These are phyloP conservation scores for Tribolium freemani DNA, from an alignment of 2,888 invertebrate species.

Conservation along the genomic window DNA sequence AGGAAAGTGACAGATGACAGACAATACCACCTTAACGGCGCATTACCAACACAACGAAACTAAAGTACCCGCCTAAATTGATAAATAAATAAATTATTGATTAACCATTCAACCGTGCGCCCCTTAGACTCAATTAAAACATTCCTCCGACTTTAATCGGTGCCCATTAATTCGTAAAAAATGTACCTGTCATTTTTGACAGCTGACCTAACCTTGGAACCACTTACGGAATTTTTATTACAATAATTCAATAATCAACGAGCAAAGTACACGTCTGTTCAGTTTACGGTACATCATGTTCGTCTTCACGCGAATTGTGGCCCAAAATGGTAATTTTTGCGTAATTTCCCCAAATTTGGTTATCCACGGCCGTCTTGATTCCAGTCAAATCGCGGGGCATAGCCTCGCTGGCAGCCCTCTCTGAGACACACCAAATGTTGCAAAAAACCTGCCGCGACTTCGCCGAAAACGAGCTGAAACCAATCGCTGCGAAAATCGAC, in stretches of 20 bases:
- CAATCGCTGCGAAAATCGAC: constrained; percentile 88
- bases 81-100: no score
- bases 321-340: not conserved
- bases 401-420: constrained; percentile 78
- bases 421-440: constrained; percentile 94
- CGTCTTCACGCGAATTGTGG: not conserved
- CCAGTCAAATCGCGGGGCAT: constrained; percentile 69
- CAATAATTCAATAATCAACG: not conserved
- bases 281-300: not conserved
- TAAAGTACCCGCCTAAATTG: not conserved
- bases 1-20: constrained; percentile 52
- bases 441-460: constrained; percentile 93
- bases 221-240: not conserved
- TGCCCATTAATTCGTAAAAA: not conserved
- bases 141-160: not conserved
- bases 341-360: not conserved
- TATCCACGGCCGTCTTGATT: not conserved
- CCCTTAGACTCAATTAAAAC: not conserved
- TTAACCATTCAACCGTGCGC: no score
- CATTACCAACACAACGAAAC: not conserved
- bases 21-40: constrained; percentile 4
- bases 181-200: not conserved
- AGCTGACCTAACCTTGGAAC: not conserved
- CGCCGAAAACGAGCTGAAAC: constrained; percentile 90
- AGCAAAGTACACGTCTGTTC: not conserved